Conservation (phyloP, 1,140 invertebrate genomes). For the Phortica variegata region DNA sequence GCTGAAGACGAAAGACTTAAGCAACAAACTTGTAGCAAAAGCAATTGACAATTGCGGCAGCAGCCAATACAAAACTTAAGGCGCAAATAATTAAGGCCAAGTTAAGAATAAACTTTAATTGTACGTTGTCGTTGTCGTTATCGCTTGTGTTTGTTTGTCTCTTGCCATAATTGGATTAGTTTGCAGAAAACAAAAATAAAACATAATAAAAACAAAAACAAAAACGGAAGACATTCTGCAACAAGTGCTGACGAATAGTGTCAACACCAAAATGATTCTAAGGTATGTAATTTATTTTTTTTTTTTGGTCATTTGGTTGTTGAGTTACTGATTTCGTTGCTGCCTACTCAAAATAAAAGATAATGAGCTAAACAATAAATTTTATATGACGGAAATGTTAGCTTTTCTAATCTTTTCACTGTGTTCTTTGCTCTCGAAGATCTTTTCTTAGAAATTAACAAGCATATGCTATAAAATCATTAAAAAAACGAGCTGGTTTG, state of each 20-base stretch:
- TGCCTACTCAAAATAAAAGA: too few species aligned
- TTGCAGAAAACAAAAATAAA: conserved; percentile 14
- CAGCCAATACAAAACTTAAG: conserved; percentile 27
- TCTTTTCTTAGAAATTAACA: conserved; percentile 9
- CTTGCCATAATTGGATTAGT: conserved; percentile 40
- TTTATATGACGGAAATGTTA: conserved; percentile 15
- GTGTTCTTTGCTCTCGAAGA: background rate
- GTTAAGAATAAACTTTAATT: conserved; percentile 6
- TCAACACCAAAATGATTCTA: conserved; percentile 52
- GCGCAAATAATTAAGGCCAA: conserved; percentile 39
- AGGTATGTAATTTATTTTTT: conserved; percentile 29
- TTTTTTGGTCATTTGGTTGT: conserved; percentile 2
- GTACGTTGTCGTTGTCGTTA: conserved; percentile 26
- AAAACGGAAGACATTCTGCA: conserved; percentile 26
- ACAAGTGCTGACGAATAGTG: conserved; percentile 40
- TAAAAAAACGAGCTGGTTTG: conserved; percentile 8
- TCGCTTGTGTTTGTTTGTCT: background rate
- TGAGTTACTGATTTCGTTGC: conserved; percentile 19
- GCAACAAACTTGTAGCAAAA: conserved; percentile 19
- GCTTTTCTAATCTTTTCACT: too few species aligned
- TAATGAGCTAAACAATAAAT: conserved; percentile 31
- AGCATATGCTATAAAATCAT: conserved; percentile 18
- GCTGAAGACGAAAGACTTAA: conserved; percentile 1
- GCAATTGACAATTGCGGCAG: conserved; percentile 5
- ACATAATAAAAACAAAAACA: conserved; percentile 36